Conservation (phyloP, 2,888 invertebrate genomes). For the Drosophila rellima region DNA sequence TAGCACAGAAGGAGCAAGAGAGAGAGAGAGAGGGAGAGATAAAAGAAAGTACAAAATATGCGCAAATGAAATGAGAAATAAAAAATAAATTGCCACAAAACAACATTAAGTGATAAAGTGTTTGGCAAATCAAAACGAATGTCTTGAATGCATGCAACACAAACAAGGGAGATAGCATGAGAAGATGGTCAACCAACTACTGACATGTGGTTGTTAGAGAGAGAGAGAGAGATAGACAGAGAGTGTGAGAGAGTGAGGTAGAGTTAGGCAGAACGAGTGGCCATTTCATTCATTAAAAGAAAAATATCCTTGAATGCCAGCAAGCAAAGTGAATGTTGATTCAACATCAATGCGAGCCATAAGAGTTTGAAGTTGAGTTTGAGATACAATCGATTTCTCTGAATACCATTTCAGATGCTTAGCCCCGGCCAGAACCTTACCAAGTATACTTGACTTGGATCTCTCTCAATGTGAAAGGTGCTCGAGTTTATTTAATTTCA, state of each 20-base stretch:
- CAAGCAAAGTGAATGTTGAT: slow-evolving; percentile 35
- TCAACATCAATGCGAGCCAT: slow-evolving; percentile 33
- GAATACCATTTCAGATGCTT: slow-evolving; percentile 12
- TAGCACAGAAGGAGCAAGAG: slow-evolving; percentile 1
- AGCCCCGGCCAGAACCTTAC: slow-evolving; percentile 1
- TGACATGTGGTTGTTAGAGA: background rate
- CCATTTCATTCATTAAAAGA: slow-evolving; percentile 48
- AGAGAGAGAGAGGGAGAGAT: background rate
- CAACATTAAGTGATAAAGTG: slow-evolving; percentile 78
- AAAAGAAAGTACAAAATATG: slow-evolving; percentile 18
- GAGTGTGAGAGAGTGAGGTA: background rate
- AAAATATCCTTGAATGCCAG: slow-evolving; percentile 23
- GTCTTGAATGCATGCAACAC: slow-evolving; percentile 44
- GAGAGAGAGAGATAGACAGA: background rate
- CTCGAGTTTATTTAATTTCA: slow-evolving; percentile 1
- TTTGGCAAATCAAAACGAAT: slow-evolving; percentile 74
- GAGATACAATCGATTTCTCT: slow-evolving; percentile 14
- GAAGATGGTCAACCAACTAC: background rate
- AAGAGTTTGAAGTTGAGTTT: slow-evolving; percentile 19
- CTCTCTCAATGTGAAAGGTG: slow-evolving; percentile 4
- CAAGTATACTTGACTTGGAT: slow-evolving; percentile 6
- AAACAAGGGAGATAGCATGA: slow-evolving; percentile 7
- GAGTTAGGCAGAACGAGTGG: slow-evolving; percentile 14
- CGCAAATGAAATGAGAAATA: slow-evolving; percentile 44
- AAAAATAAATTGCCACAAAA: slow-evolving; percentile 65